Base-by-base conservation (phyloP, 2,113 vertebrate species). In the Lepus timidus region DNA sequence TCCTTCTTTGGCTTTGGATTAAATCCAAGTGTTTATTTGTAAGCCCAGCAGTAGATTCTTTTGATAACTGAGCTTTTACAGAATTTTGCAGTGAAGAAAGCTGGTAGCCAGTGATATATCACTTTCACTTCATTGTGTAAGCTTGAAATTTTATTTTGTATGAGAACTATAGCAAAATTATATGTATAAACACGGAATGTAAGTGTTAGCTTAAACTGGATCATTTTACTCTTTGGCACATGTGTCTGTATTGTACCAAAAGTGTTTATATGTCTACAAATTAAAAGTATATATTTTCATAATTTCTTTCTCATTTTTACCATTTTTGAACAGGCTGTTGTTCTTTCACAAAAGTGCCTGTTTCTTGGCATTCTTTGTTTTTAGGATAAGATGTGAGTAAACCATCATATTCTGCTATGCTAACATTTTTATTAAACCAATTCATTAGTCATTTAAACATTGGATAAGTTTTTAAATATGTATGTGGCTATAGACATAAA, bases 201-300 rank as follows among this genome's bases (percentile, higher is more conserved):
- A 58, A 58, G 13, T 98, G 95, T 97, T 98, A 98, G 95, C 90
- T 98, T 97, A 96, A 97, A 97, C 93, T 87, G 74, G 87, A 97
- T 97, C 97, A 97, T 97, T 97, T 97, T 98, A 91, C 96, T 97
- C 98, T 97, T 96, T 96, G 51, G 93, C 97, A 98, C 95, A 80
- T 96, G 96, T 97, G 96, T 98, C 97, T 98, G 98, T 98, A 98
- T 96, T 98, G 97, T 98, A 98, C 97, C 97, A 97, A 98, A 98
- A 98, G 98, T 98, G 98, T 99, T 98, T 99, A 97, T 98, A 99
- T 98, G 98, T 99, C 98, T 98, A 97, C 97, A 98, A 98, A 98
- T 98, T 98, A 99, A 99, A 98, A 95, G 97, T 98, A 98, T 98
- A 98, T 99, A 98, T 99, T 99, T 99, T 99, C 98, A 97, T 98